These are phyloP conservation scores for Corythornis vintsioides DNA, from an alignment of 2,113 vertebrate genomes.

Conservation along the genomic window DNA sequence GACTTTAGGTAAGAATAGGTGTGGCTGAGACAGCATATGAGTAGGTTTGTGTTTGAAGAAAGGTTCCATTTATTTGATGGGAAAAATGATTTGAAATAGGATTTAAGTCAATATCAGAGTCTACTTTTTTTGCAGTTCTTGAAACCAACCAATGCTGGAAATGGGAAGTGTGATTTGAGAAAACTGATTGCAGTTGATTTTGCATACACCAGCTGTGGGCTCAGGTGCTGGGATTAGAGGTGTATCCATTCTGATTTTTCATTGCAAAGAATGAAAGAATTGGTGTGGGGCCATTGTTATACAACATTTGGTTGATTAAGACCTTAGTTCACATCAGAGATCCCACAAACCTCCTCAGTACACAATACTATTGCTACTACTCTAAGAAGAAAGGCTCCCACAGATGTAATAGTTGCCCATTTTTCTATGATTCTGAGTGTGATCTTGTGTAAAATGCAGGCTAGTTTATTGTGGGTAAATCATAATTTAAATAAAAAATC, in stretches of 20 bases:
- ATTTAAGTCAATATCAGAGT: background rate
- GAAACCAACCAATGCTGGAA: background rate
- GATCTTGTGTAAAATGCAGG: background rate
- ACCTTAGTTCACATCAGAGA: background rate
- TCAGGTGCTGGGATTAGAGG: background rate
- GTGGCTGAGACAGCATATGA: background rate
- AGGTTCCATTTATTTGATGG: background rate
- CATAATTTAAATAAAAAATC: background rate
- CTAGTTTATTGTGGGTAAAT: background rate
- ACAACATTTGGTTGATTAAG: background rate
- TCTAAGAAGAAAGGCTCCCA: background rate
- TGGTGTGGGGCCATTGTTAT: background rate
- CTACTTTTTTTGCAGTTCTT: background rate
- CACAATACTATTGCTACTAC: background rate
- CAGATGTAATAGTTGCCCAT: background rate
- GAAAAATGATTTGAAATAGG: background rate
- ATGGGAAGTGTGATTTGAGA: background rate
- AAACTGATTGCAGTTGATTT: background rate
- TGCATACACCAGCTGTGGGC: fast-evolving
- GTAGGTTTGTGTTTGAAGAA: background rate
- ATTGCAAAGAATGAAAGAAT: background rate
- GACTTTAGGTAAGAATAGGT: background rate
- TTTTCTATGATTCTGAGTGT: background rate
- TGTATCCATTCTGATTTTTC: background rate
- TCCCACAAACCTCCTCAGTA: background rate